phyloP scores from a whole-genome alignment of 2,888 invertebrate species.

The Amphipyra berbera region DNA sequence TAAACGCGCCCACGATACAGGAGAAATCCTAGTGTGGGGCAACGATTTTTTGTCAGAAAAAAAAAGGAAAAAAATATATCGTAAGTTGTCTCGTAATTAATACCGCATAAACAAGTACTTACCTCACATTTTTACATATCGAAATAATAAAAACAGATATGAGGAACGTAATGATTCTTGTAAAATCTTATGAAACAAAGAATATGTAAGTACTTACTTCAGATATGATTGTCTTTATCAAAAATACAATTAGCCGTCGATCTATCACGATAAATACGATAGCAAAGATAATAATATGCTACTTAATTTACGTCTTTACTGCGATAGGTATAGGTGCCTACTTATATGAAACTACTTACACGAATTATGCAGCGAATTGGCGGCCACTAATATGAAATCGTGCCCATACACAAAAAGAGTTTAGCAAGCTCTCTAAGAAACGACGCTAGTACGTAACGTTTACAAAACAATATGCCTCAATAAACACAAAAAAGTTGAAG shows the following conservation, averaged over 20 bases:
- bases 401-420: not conserved
- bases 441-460: not conserved
- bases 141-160: no score
- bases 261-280: conserved; percentile 48
- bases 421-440: conserved; percentile 2
- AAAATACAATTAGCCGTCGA: conserved; percentile 40
- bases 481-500: not conserved
- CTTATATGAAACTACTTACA: no score
- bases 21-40: no score
- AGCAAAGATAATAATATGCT: conserved; percentile 27
- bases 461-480: conserved; percentile 4
- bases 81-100: no score
- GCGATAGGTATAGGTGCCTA: conserved; percentile 3
- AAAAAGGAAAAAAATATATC: no score
- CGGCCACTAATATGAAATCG: conserved; percentile 4
- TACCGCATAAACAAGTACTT: no score
- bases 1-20: no score
- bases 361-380: no score
- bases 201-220: not conserved
- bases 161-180: conserved; percentile 11
- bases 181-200: conserved; percentile 24
- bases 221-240: conserved; percentile 18
- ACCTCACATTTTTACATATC: no score
- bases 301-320: conserved; percentile 31
- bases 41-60: no score